Percentiles rank a stretch among this genome's conserved stretches.
Conservation (phyloP, 2,113 vertebrate species). For the Synodontis membranacea region DNA sequence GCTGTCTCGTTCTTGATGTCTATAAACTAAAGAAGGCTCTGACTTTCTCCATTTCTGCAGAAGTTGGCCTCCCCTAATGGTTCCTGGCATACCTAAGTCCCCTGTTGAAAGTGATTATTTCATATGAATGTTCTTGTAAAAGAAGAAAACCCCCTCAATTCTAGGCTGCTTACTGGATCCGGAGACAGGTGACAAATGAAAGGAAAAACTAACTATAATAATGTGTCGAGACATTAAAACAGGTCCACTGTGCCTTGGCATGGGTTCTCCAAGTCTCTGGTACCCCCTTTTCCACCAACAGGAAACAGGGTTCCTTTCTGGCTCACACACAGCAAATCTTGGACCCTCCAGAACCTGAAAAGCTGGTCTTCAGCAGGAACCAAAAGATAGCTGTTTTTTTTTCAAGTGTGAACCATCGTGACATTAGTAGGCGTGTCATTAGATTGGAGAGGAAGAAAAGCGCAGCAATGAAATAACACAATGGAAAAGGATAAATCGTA, state of each 20-base stretch:
- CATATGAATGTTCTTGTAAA: constrained; percentile 7
- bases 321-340: no score
- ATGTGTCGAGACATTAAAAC: neutral
- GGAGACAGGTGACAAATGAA: neutral
- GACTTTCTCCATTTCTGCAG: neutral
- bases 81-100: constrained; percentile 4
- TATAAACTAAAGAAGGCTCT: constrained; percentile 18
- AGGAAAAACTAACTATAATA: neutral
- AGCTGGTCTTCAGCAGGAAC: no score
- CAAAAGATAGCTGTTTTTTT: no score
- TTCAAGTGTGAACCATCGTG: no score
- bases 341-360: no score
- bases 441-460: no score
- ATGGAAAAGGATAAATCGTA: no score
- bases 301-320: no score
- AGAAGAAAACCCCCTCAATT: neutral
- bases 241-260: neutral
- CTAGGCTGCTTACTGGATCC: constrained; percentile 6
- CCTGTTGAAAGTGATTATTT: constrained; percentile 13
- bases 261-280: neutral
- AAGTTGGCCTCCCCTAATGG: constrained; percentile 18
- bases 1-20: neutral
- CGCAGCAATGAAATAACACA: no score
- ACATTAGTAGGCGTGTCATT: no score
- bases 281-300: no score